A percentile compares a stretch with the other conserved stretches of the same genome.
These are phyloP conservation scores for Ictidomys tridecemlineatus DNA, from an alignment of 2,113 vertebrate genomes.

Conservation along the genomic window DNA sequence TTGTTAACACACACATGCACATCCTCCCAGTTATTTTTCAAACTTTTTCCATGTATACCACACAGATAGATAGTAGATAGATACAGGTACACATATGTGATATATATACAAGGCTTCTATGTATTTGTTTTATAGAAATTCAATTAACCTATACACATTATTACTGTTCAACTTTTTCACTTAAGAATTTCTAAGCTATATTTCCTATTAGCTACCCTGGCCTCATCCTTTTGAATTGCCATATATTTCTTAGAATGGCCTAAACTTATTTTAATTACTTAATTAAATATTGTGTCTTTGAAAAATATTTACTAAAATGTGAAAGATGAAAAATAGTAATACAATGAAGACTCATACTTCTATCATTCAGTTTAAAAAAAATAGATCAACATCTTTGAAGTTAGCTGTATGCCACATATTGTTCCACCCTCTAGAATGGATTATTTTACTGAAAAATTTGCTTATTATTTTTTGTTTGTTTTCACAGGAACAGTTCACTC, in stretches of 20 bases:
- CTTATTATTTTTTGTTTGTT: no score
- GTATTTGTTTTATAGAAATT: conserved; percentile 5
- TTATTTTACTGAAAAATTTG: neutral
- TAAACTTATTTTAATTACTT: neutral
- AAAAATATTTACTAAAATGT: neutral
- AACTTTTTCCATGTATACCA: neutral
- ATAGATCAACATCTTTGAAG: neutral
- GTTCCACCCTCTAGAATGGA: neutral
- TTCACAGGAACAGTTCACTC: no score
- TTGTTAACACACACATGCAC: neutral
- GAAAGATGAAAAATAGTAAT: neutral
- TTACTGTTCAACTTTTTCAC: neutral
- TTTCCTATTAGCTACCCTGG: neutral
- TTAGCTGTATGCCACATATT: neutral
- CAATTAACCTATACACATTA: neutral
- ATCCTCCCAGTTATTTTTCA: neutral
- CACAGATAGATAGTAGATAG: neutral
- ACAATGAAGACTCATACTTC: neutral
- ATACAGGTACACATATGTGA: neutral
- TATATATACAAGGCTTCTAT: neutral
- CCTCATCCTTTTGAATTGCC: neutral
- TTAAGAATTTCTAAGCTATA: neutral
- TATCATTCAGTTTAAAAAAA: neutral
- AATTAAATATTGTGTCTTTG: neutral
- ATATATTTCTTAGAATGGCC: neutral